Evolutionary conservation across 2,888 invertebrate species (phyloP), one percentile per base, ranked within the genome.

Genomic region (Sesia apiformis): DNA sequence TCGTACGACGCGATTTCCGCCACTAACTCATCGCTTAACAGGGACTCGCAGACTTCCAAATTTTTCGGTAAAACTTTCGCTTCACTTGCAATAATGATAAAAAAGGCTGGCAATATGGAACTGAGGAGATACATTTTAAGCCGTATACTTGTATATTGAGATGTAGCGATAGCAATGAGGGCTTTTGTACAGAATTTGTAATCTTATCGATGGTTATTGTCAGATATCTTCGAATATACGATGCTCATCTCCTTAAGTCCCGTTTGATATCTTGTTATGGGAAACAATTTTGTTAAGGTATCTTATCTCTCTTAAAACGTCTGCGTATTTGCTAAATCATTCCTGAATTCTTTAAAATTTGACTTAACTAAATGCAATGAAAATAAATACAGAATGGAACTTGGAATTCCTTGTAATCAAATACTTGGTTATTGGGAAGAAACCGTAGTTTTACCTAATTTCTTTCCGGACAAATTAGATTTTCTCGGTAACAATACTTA

Each of bases 1-100:
- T 84, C 74, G 66, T 93, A 93, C 38, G 90, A 80, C 46, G 84
- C 78, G 62, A 94, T 94, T 78, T 94, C 94, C 39, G 86, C 67
- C 42, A 87, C 73, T 55, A 93, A 70, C 8, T 80, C 70, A 6
- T 77, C 60, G 1, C 91, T 75, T 51, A 93, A 70, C 59, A 81
- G 67, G 23, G 63, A 56, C 58, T 74, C 67, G 63, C 90, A 90
- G 59, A 55, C 60, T 62, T 78, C 65, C 56, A 63, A 60, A 61
- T 74, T 61, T 67, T 73, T 71, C 43, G 66, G 63, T 54, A 80
- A 55, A 57, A 65, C 66, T 60, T 76, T 81, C 51, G 77, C 76
- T 58, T 78, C 69, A 66, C 66, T 70, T 51, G 61, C 57, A 61
- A 59, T 64, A 61, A 72, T 61, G 62, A 74, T 55, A 63, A 72